Evolutionary conservation across 2,888 invertebrate genomes (phyloP).

Genomic region (Cantharis rustica): DNA sequence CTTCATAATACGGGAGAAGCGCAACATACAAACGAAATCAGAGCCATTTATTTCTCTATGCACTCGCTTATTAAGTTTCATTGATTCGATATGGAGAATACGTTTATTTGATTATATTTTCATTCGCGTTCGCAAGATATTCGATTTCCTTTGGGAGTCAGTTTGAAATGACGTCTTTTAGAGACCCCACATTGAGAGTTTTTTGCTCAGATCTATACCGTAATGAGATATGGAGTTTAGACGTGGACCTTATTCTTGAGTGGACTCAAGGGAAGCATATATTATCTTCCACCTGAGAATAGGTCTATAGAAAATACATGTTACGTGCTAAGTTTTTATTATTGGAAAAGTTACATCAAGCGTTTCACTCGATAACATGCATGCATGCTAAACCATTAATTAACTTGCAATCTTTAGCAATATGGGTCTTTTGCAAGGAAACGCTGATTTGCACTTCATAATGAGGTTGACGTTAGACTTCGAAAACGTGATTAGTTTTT

Average conservation of each 20-base stretch:
- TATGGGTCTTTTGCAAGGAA: not conserved
- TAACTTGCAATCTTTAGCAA: not conserved
- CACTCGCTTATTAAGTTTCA: conserved; percentile 43
- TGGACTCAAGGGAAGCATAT: conserved; percentile 36
- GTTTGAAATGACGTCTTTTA: conserved; percentile 36
- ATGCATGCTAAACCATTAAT: not conserved
- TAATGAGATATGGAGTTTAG: conserved; percentile 40
- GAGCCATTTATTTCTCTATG: conserved; percentile 31
- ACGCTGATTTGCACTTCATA: not conserved
- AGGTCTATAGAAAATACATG: conserved; percentile 23
- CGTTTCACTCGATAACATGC: not conserved
- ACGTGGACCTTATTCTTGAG: conserved; percentile 37
- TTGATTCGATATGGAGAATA: conserved; percentile 47
- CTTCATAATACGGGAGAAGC: not conserved
- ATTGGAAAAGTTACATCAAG: not conserved
- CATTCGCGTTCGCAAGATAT: conserved; percentile 46
- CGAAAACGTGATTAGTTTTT: not conserved
- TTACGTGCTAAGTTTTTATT: conserved; percentile 22
- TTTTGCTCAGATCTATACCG: conserved; percentile 39
- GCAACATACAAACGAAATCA: conserved; percentile 12
- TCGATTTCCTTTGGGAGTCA: conserved; percentile 48
- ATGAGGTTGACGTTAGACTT: not conserved
- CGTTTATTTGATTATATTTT: conserved; percentile 50
- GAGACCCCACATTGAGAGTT: conserved; percentile 26
- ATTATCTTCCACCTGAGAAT: conserved; percentile 32